Evolutionary conservation across 2,888 invertebrate genomes (phyloP).

Genomic region (Eupithecia abbreviata): DNA sequence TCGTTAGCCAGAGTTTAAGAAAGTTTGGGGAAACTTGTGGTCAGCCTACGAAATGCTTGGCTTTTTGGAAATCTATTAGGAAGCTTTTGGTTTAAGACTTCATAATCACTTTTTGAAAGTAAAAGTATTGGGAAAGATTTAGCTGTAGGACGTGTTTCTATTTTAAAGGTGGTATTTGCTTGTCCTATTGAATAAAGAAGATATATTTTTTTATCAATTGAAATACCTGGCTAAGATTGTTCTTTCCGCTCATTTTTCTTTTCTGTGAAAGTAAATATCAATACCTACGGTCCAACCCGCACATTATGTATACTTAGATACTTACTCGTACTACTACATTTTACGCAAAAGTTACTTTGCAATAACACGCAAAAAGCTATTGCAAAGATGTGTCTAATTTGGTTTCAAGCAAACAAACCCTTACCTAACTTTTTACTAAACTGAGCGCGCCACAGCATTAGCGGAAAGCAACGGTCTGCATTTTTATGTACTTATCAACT

Average conservation of each 20-base stretch:
- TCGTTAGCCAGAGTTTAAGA: slow-evolving; percentile 32
- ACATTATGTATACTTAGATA: no score
- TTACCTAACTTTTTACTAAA: no score
- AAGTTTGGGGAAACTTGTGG: slow-evolving; percentile 24
- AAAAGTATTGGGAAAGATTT: not conserved
- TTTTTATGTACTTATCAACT: no score
- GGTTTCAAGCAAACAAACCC: no score
- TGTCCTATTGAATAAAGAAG: not conserved
- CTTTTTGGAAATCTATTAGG: slow-evolving; percentile 29
- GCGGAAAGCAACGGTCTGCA: no score
- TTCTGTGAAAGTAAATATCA: not conserved
- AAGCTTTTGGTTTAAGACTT: not conserved
- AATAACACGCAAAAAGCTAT: no score
- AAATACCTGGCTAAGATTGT: not conserved
- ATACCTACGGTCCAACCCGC: not conserved
- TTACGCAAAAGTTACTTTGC: no score
- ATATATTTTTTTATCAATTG: not conserved
- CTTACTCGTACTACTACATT: no score
- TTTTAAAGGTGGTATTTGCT: not conserved
- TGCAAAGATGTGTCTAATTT: no score
- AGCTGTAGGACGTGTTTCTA: not conserved
- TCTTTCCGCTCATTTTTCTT: not conserved
- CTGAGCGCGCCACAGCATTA: no score
- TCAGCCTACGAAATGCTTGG: slow-evolving; percentile 26
- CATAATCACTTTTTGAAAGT: slow-evolving; percentile 7